These are phyloP conservation scores for Notechis scutatus DNA, from an alignment of 2,113 vertebrate species.

Conservation along the genomic window DNA sequence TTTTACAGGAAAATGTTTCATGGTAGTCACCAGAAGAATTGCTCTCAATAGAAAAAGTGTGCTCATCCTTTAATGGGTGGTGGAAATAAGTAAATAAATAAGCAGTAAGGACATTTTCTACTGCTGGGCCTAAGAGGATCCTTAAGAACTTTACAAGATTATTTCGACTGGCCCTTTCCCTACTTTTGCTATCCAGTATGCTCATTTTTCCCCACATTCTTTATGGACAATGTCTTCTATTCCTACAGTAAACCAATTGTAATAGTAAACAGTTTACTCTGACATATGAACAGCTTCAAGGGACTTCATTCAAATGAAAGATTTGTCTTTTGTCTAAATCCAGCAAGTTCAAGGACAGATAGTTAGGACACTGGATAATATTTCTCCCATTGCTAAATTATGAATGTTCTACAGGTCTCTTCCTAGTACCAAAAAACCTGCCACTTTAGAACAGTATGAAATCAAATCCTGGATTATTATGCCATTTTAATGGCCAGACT, in stretches of 20 bases:
- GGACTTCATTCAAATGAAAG: not conserved
- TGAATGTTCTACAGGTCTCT: slow-evolving; percentile 51
- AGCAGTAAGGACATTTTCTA: not conserved
- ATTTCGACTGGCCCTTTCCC: not conserved
- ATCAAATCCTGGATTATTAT: slow-evolving; percentile 57
- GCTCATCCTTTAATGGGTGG: not conserved
- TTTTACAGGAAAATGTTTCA: not conserved
- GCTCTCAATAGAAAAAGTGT: not conserved
- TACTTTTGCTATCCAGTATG: not conserved
- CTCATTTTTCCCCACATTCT: too few species aligned
- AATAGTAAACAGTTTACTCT: not conserved
- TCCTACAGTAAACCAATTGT: not conserved
- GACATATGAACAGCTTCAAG: not conserved
- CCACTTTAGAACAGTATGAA: slow-evolving; percentile 41
- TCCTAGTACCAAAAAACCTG: slow-evolving; percentile 57
- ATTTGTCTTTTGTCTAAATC: not conserved
- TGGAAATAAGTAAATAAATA: not conserved
- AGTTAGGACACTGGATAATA: slow-evolving; percentile 12
- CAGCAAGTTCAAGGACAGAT: not conserved
- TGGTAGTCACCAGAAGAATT: not conserved
- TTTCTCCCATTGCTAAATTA: slow-evolving; percentile 52
- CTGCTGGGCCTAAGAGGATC: not conserved
- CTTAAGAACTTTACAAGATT: not conserved
- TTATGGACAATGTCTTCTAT: not conserved
- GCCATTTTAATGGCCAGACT: slow-evolving; percentile 57